A percentile compares a stretch with the other conserved stretches of the same genome.
These are phyloP conservation scores for Sclerurus mexicanus DNA, from an alignment of 2,113 vertebrate species.

Conservation along the genomic window DNA sequence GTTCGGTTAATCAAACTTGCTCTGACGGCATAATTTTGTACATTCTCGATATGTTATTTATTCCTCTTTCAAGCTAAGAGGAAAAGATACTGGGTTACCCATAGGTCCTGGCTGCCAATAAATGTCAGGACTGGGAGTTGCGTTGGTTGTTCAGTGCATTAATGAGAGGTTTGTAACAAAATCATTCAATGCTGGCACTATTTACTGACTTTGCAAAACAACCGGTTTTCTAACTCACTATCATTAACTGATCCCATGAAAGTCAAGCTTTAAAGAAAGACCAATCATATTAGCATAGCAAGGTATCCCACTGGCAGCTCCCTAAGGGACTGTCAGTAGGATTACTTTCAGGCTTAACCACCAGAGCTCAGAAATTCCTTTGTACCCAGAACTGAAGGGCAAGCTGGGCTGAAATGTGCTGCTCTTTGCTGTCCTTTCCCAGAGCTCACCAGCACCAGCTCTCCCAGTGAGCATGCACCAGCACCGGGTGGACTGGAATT, in stretches of 20 bases:
- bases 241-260: background rate
- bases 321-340: background rate
- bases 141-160: background rate
- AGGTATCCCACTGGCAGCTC: background rate
- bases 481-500: background rate
- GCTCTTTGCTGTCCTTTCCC: background rate
- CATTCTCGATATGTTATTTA: background rate
- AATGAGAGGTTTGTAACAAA: background rate
- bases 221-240: background rate
- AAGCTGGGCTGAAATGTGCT: background rate
- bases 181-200: background rate
- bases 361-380: background rate
- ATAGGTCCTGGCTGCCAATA: background rate
- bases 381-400: background rate
- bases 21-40: background rate
- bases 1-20: background rate
- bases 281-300: background rate
- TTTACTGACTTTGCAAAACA: constrained; percentile 13
- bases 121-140: background rate
- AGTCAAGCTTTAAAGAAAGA: background rate
- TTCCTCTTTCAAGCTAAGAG: background rate
- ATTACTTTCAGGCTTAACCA: background rate
- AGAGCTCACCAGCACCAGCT: background rate
- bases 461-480: background rate
- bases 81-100: background rate